These are phyloP conservation scores for Colossoma macropomum DNA, from an alignment of 2,113 vertebrate genomes.

Conservation along the genomic window DNA sequence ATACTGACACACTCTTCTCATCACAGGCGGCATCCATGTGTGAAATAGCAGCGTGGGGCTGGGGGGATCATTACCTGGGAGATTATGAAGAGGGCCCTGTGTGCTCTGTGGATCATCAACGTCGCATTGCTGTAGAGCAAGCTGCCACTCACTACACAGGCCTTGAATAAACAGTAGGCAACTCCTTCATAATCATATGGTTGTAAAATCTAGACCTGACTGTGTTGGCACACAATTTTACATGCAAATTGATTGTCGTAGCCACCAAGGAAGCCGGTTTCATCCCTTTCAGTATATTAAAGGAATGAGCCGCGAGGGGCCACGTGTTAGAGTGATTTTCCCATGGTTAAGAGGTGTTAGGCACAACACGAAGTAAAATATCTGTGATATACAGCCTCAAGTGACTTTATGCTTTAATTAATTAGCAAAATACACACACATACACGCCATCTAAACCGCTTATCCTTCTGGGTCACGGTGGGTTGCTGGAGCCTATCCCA, in stretches of 20 bases:
- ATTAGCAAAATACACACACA: too few relatives aligned
- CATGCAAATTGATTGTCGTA: conserved; percentile 25
- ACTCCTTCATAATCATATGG: conserved; percentile 24
- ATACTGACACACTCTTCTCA: conserved; percentile 77
- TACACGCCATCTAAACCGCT: too few relatives aligned
- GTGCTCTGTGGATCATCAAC: conserved; percentile 29
- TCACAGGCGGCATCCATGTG: conserved; percentile 78
- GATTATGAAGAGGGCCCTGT: conserved; percentile 39
- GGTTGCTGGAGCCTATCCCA: too few relatives aligned
- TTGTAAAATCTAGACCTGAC: conserved; percentile 34
- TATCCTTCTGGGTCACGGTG: too few relatives aligned
- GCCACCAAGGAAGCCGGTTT: not conserved
- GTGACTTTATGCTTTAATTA: too few relatives aligned
- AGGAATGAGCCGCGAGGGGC: not conserved
- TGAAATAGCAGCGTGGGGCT: conserved; percentile 77
- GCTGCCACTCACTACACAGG: conserved; percentile 39
- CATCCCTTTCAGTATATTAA: conserved; percentile 15
- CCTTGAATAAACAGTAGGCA: conserved; percentile 43
- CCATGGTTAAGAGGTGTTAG: too few relatives aligned
- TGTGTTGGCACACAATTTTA: conserved; percentile 24
- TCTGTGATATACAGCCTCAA: too few relatives aligned
- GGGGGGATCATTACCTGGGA: conserved; percentile 70
- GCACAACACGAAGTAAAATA: too few relatives aligned
- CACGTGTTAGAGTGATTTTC: not conserved
- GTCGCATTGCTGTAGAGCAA: conserved; percentile 24